phyloP scores from a whole-genome alignment of 2,888 invertebrate genomes.

The Ligdia adustata region DNA sequence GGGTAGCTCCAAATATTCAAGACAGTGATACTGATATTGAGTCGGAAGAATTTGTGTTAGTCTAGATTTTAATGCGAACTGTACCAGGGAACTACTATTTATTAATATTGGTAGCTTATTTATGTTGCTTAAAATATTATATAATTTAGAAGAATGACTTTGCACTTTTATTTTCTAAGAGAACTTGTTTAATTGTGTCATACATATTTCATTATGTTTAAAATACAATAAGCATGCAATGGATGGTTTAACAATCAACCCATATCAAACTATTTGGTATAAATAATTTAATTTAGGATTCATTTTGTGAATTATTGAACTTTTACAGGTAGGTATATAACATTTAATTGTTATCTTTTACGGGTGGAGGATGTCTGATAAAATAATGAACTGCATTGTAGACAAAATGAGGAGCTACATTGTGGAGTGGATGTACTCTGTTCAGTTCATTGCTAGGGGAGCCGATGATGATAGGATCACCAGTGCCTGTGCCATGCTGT shows the following conservation, averaged over 20 bases:
- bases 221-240: neutral
- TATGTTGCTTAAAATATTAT: slow-evolving; percentile 34
- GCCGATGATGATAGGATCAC: slow-evolving; percentile 85
- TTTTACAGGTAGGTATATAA: slow-evolving; percentile 8
- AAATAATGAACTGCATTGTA: slow-evolving; percentile 80
- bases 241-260: slow-evolving; percentile 6
- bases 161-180: slow-evolving; percentile 4
- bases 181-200: neutral
- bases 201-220: neutral
- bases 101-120: slow-evolving; percentile 33
- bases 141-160: slow-evolving; percentile 9
- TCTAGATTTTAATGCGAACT: slow-evolving; percentile 47
- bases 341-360: slow-evolving; percentile 66
- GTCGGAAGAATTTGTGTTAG: slow-evolving; percentile 89
- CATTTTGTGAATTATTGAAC: slow-evolving; percentile 7
- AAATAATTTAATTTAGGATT: neutral
- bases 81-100: slow-evolving; percentile 23
- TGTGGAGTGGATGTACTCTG: slow-evolving; percentile 92
- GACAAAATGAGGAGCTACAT: slow-evolving; percentile 87
- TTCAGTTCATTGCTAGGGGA: slow-evolving; percentile 87
- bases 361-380: slow-evolving; percentile 73
- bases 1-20: slow-evolving; percentile 72
- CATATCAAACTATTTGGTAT: too few species aligned
- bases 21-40: slow-evolving; percentile 87
- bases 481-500: slow-evolving; percentile 87